Evolutionary conservation across 2,113 vertebrate genomes (phyloP).

Genomic region (Aegotheles bennettii): DNA sequence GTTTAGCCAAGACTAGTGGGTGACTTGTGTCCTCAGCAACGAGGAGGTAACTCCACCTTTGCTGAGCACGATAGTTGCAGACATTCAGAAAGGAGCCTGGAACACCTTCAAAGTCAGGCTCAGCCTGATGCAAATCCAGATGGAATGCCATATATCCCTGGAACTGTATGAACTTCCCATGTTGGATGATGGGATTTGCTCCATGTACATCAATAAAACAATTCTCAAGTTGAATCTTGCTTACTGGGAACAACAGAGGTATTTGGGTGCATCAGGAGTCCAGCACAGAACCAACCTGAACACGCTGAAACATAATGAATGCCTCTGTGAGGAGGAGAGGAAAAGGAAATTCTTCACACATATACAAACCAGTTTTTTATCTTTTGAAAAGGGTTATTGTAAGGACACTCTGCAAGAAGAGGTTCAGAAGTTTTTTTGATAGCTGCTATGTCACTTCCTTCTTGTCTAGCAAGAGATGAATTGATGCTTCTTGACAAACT

Average conservation of each 20-base stretch:
- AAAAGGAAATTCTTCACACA: neutral
- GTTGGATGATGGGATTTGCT: neutral
- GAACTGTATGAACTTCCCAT: neutral
- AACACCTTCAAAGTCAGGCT: neutral
- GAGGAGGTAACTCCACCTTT: neutral
- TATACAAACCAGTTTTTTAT: neutral
- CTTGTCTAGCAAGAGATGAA: neutral
- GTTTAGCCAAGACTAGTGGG: neutral
- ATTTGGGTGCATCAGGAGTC: neutral
- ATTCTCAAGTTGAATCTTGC: neutral
- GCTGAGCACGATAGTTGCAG: rapidly evolving
- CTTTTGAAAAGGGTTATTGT: neutral
- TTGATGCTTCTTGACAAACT: constrained; percentile 19
- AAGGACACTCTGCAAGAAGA: neutral
- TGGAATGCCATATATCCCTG: neutral
- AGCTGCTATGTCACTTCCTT: constrained; percentile 47
- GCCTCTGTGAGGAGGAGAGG: neutral
- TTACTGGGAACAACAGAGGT: neutral
- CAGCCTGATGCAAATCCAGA: neutral
- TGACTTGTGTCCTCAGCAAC: neutral
- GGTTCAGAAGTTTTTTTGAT: neutral
- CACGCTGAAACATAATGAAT: rapidly evolving
- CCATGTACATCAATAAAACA: neutral
- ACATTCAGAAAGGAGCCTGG: neutral
- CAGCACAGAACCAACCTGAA: neutral